Percentiles rank a stretch among this genome's conserved stretches.
phyloP scores from a whole-genome alignment of 1,140 invertebrate species.

The Drosophila willistoni region DNA sequence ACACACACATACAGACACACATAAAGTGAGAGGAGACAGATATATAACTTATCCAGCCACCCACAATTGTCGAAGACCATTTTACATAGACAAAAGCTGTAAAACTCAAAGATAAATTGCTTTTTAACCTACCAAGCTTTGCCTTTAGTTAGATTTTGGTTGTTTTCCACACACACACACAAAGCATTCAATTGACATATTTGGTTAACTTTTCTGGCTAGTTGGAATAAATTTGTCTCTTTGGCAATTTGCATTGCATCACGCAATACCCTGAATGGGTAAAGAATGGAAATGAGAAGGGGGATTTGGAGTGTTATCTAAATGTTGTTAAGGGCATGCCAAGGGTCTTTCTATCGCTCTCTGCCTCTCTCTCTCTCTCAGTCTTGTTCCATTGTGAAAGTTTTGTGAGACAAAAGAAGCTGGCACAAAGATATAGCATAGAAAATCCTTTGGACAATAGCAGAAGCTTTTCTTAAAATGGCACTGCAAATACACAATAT shows the following conservation, averaged over 20 bases:
- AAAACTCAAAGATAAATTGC: slow-evolving; percentile 80
- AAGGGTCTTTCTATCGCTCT: slow-evolving; percentile 4
- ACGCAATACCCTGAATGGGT: slow-evolving; percentile 31
- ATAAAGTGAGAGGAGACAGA: too few species aligned
- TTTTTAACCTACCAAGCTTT: slow-evolving; percentile 76
- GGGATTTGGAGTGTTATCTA: slow-evolving; percentile 48
- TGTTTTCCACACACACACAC: slow-evolving; percentile 27
- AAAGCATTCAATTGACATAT: slow-evolving; percentile 75
- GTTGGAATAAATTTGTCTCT: slow-evolving; percentile 75
- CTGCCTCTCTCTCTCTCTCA: not conserved
- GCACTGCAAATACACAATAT: slow-evolving; percentile 22
- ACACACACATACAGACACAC: not conserved
- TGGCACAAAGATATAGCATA: slow-evolving; percentile 23
- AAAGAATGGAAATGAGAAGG: slow-evolving; percentile 18
- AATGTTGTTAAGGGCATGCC: slow-evolving; percentile 49
- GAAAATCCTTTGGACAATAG: slow-evolving; percentile 38
- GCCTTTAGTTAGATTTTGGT: slow-evolving; percentile 67
- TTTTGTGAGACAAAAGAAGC: slow-evolving; percentile 13
- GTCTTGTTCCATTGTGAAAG: slow-evolving; percentile 46
- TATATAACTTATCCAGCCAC: slow-evolving; percentile 23
- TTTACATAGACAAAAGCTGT: slow-evolving; percentile 69
- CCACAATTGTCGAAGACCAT: slow-evolving; percentile 46
- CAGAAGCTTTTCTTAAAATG: slow-evolving; percentile 44
- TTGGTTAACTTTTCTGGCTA: slow-evolving; percentile 76
- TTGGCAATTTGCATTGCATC: slow-evolving; percentile 72